Base-by-base conservation (phyloP, 2,797 vertebrate species). In the Lepilemur septentrionalis region DNA sequence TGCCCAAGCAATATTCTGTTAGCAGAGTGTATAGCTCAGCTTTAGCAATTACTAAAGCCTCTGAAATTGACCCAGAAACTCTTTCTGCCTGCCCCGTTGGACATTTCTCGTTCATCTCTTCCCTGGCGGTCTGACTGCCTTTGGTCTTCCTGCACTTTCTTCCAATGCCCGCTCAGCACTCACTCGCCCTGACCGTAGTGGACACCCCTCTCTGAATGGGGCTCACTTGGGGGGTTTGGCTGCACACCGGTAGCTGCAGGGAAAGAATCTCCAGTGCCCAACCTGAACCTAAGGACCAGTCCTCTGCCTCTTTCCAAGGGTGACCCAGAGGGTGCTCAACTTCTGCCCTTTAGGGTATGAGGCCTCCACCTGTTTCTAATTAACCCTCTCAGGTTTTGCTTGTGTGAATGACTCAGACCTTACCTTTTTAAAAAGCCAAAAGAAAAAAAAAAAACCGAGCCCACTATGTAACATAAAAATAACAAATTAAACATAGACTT, bases 51-150 rank as follows among this genome's bases (percentile, higher is more conserved):
- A 65, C 46, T 30, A 52, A 73, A 57, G 8, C 7, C 46, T 93
- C 57, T 78, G 69, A 96, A 96, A 69, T 32, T 41, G 48, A 63
- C 30, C 32, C 35, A 61, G 65, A 55, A 78, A 23, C 17, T 43
- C 80, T 28, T 76, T 61, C 25, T 25, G 57, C 69, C 15, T 43
- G 11, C 23, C 18, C 14, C 38, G 32, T 6, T 23, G 25, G 59
- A 67, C 3, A n/a, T 59, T 85, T 73, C 85, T 78, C 8, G 20
- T 23, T 78, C 61, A 67, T 85, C 57, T 70, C 81, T 76, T 63
- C 23, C 46, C 13, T 3, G 50, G 75, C 23, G 14, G 22, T 72
- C 72, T 14, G n/a, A 57, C 25, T 78, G 61, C 10, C 38, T 32
- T 15, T 80, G 41, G 87, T 91, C 70, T 18, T 84, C 89, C 70